Evolutionary conservation across 2,797 vertebrate genomes (phyloP), one percentile per base, ranked within the genome.

Genomic region (Liasis olivaceus): DNA sequence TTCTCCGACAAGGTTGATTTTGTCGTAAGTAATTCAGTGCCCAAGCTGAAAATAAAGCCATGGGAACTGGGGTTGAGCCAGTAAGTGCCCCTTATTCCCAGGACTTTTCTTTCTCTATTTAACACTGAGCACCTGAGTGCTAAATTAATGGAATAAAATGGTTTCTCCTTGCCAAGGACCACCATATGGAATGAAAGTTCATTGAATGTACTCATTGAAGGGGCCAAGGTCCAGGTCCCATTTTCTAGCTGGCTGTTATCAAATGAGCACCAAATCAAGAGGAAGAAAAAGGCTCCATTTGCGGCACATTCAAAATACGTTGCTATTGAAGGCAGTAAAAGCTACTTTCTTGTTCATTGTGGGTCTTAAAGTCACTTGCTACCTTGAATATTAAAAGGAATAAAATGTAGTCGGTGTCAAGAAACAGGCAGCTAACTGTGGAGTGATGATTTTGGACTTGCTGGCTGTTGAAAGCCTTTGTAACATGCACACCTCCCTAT

Each of bases 251-350:
- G 58, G 77, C 96, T 96, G 86, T 94, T 95, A 92, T 93, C 91
- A 92, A 95, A 94, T 72, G 90, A 94, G 94, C 86, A 94, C 85
- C 85, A 94, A 96, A 93, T 81, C 81, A 94, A 91, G 93, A 95
- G 90, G 92, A 69, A 88, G 66, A 95, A 92, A 95, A 95, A 66
- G 69, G 87, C 93, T 96, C 85, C 31, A 94, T 95, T 95, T 95
- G 94, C 95, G 93, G 91, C 89, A 90, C 90, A 90, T 92, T 91
- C 91, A 90, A 95, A 95, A 94, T 7, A 91, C 51, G 7, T 87
- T 94, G 87, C 47, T 95, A 85, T 91, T 96, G 96, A 96, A 96
- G 95, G 95, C 17, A 90, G 88, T 94, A 93, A 96, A 95, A 95
- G 89, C 93, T 89, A 90, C 77, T 5, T 26, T 0, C 0, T 12